A percentile compares a stretch with the other conserved stretches of the same genome.
phyloP scores from a whole-genome alignment of 2,113 vertebrate species.

The Perca schrenkii region DNA sequence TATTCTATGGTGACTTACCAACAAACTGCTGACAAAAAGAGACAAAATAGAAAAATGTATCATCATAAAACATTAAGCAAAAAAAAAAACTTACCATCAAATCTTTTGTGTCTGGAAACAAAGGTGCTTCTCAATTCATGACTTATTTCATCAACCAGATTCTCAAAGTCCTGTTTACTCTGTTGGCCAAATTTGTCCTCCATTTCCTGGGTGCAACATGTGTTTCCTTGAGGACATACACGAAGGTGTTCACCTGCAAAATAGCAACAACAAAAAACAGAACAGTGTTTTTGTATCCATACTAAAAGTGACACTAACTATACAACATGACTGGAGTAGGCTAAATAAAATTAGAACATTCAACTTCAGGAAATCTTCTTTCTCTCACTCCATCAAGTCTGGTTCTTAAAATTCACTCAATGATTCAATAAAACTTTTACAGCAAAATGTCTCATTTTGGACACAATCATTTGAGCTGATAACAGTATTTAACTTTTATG shows the following conservation, averaged over 20 bases:
- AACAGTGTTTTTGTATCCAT: not conserved
- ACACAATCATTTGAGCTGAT: not conserved
- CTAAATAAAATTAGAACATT: not conserved
- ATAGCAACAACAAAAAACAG: not conserved
- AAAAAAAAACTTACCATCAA: slow-evolving; percentile 89
- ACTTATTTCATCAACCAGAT: slow-evolving; percentile 91
- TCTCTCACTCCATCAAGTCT: not conserved
- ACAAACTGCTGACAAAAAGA: not conserved
- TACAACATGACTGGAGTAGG: not conserved
- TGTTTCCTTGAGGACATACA: slow-evolving; percentile 92
- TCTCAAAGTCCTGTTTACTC: slow-evolving; percentile 94
- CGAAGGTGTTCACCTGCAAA: slow-evolving; percentile 90
- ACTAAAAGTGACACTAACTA: not conserved
- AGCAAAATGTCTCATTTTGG: not conserved
- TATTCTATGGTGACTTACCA: slow-evolving; percentile 10
- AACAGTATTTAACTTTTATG: slow-evolving; percentile 17
- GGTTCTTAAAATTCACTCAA: not conserved
- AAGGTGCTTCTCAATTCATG: slow-evolving; percentile 93
- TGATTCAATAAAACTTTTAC: slow-evolving; percentile 3
- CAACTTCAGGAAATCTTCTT: not conserved
- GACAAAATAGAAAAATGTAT: not conserved
- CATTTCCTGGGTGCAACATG: slow-evolving; percentile 95
- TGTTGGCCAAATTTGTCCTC: slow-evolving; percentile 92
- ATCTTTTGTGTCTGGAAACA: slow-evolving; percentile 93
- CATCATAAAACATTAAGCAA: not conserved